A percentile compares a stretch with the other conserved stretches of the same genome.
Evolutionary conservation across 2,113 vertebrate genomes (phyloP).

Genomic region (Tenebrosternarchus preto): DNA sequence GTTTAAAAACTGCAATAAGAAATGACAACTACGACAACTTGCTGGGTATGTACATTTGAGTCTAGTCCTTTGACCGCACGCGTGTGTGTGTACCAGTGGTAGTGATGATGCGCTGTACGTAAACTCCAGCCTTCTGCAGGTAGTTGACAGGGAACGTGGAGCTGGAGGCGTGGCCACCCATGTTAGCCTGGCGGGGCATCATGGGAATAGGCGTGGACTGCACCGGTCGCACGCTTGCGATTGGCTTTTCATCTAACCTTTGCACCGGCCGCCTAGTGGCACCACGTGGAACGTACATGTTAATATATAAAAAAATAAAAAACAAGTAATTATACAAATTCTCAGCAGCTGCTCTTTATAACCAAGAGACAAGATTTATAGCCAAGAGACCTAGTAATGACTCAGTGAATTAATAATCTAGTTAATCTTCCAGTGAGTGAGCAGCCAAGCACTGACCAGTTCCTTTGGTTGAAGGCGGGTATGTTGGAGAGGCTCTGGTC

Average conservation of each 20-base stretch:
- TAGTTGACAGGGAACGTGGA: constrained; percentile 91
- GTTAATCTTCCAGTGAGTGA: not conserved
- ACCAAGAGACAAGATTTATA: too few relatives aligned
- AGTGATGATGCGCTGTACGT: constrained; percentile 96
- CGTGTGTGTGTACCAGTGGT: constrained; percentile 82
- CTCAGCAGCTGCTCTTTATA: too few relatives aligned
- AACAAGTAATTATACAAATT: too few relatives aligned
- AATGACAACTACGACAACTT: too few relatives aligned
- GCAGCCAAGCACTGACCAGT: constrained; percentile 80
- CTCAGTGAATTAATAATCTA: too few relatives aligned
- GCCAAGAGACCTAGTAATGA: too few relatives aligned
- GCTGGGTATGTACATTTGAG: too few relatives aligned
- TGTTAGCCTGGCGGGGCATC: constrained; percentile 91
- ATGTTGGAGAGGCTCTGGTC: constrained; percentile 91
- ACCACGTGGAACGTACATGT: not conserved
- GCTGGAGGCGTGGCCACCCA: constrained; percentile 82
- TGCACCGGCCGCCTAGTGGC: constrained; percentile 80
- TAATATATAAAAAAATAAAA: not conserved
- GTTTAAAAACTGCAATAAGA: too few relatives aligned
- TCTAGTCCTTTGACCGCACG: too few relatives aligned
- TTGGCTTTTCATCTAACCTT: constrained; percentile 91
- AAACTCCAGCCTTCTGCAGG: constrained; percentile 93
- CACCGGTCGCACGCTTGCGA: constrained; percentile 94
- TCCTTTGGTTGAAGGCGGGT: constrained; percentile 93
- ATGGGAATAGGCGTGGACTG: constrained; percentile 98